Evolutionary conservation across 2,113 vertebrate genomes (phyloP).

Genomic region (Nanorana parkeri): DNA sequence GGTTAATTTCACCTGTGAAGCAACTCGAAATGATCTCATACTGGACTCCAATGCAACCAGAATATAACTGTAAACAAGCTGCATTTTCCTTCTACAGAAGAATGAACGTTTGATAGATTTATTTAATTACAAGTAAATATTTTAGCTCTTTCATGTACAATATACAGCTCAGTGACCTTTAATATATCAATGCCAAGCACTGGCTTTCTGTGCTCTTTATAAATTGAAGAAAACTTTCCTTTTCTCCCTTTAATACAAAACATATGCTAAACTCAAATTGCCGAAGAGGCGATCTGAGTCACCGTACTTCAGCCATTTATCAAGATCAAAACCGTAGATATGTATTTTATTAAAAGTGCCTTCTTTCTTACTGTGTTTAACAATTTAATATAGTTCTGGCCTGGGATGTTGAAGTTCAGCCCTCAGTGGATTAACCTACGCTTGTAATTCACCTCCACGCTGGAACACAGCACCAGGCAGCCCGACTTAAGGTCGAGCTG

Average conservation of each 20-base stretch:
- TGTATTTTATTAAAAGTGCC: slow-evolving; percentile 7
- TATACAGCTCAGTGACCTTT: too few species aligned
- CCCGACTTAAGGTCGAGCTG: not conserved
- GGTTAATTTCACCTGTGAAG: too few species aligned
- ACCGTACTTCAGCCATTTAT: not conserved
- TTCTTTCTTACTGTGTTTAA: not conserved
- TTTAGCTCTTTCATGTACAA: too few species aligned
- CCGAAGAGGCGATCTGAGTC: not conserved
- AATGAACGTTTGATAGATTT: too few species aligned
- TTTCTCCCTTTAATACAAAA: not conserved
- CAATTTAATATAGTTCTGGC: slow-evolving; percentile 2
- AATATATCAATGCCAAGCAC: too few species aligned
- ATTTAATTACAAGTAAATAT: too few species aligned
- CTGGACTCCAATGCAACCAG: too few species aligned
- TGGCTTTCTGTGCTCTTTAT: too few species aligned
- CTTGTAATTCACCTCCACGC: slow-evolving; percentile 23
- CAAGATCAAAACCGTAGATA: not conserved
- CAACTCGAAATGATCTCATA: too few species aligned
- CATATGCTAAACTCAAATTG: not conserved
- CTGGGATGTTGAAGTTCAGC: not conserved
- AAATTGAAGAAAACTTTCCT: too few species aligned
- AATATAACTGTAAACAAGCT: too few species aligned
- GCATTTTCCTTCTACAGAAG: too few species aligned
- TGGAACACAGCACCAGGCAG: slow-evolving; percentile 1
- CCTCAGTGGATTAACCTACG: slow-evolving; percentile 16